phyloP scores from a whole-genome alignment of 2,113 vertebrate genomes.

The Melanostigma gelatinosum region DNA sequence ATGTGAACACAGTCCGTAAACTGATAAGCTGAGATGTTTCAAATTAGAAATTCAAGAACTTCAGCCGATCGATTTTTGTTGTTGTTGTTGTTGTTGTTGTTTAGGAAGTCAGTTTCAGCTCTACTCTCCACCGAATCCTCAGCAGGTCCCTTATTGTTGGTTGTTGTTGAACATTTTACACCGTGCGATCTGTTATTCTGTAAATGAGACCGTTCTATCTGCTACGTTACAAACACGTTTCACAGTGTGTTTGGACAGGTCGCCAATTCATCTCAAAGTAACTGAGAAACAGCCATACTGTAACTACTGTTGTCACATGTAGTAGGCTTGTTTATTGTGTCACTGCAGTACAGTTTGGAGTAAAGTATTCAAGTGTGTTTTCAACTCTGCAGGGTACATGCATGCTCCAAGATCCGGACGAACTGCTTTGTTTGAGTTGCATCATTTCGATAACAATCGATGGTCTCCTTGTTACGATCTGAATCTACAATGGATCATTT shows the following conservation, averaged over 20 bases:
- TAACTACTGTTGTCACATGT: slow-evolving; percentile 35
- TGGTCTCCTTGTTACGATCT: not conserved
- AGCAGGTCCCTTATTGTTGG: slow-evolving; percentile 46
- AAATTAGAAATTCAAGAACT: slow-evolving; percentile 15
- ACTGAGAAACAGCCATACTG: slow-evolving; percentile 30
- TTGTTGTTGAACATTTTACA: slow-evolving; percentile 62
- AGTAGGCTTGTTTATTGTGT: slow-evolving; percentile 42
- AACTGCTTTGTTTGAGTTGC: not conserved
- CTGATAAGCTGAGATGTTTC: slow-evolving; percentile 7
- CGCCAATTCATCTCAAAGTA: slow-evolving; percentile 29
- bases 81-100: too few relatives aligned
- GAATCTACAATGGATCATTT: not conserved
- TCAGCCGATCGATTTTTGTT: slow-evolving; percentile 2
- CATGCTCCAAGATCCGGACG: slow-evolving; percentile 33
- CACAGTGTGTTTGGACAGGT: slow-evolving; percentile 31
- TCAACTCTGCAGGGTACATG: slow-evolving; percentile 24
- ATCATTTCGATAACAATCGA: not conserved
- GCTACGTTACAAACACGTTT: slow-evolving; percentile 39
- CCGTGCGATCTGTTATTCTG: slow-evolving; percentile 62
- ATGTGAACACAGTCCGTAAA: slow-evolving; percentile 7
- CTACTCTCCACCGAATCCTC: not conserved
- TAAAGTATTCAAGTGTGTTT: slow-evolving; percentile 42
- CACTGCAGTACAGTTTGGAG: slow-evolving; percentile 24
- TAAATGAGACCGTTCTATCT: slow-evolving; percentile 53
- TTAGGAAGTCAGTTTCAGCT: slow-evolving; percentile 3